A percentile compares a stretch with the other conserved stretches of the same genome.
These are phyloP conservation scores for Monomorium pharaonis DNA, from an alignment of 1,140 invertebrate genomes.

Conservation along the genomic window DNA sequence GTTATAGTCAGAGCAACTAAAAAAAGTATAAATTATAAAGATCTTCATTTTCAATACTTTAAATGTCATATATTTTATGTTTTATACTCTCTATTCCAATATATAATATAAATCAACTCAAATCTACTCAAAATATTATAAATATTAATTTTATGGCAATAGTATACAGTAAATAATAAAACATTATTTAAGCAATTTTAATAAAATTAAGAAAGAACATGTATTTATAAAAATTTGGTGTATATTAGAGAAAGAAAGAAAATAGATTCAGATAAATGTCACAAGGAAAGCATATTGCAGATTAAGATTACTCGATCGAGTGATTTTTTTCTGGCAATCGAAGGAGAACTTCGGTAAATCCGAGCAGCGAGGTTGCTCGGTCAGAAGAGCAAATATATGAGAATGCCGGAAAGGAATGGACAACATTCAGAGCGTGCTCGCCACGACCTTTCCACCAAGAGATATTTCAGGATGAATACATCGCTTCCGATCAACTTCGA, in stretches of 20 bases:
- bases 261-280: constrained; percentile 27
- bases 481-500: constrained; percentile 46
- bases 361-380: constrained; percentile 38
- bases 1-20: background rate
- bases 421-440: constrained; percentile 35
- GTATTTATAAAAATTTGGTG: background rate
- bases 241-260: too few relatives aligned
- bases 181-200: background rate
- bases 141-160: background rate
- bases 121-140: background rate
- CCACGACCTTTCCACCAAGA: constrained; percentile 59
- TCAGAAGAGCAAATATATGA: constrained; percentile 47
- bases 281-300: background rate
- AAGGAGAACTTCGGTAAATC: constrained; percentile 57
- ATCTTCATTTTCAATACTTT: background rate
- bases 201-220: background rate
- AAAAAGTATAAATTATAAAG: background rate
- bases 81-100: too few relatives aligned
- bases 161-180: background rate
- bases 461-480: constrained; percentile 63
- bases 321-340: constrained; percentile 46
- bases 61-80: background rate
- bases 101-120: too few relatives aligned
- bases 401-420: constrained; percentile 16
- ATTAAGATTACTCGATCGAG: constrained; percentile 68